A percentile compares a stretch with the other conserved stretches of the same genome.
These are phyloP conservation scores for Seriola dumerili DNA, from an alignment of 2,113 vertebrate genomes.

Conservation along the genomic window DNA sequence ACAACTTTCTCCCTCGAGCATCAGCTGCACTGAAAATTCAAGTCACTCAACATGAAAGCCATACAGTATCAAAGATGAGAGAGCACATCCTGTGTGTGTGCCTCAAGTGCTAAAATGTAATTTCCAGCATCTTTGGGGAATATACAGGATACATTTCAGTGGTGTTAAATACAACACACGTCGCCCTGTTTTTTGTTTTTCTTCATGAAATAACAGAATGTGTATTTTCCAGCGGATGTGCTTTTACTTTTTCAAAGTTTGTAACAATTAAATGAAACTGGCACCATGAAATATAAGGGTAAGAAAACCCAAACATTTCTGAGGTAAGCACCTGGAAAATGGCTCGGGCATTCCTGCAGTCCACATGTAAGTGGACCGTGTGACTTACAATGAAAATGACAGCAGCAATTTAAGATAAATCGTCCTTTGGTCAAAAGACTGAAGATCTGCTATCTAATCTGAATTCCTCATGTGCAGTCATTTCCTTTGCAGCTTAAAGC, in stretches of 20 bases:
- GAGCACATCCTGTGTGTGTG: neutral
- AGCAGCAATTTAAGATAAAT: constrained; percentile 25
- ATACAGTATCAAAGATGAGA: neutral
- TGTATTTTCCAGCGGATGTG: neutral
- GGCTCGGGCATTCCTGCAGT: neutral
- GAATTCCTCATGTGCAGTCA: too few species aligned
- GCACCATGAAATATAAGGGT: too few species aligned
- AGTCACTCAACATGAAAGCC: neutral
- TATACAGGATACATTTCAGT: neutral
- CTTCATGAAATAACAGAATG: neutral
- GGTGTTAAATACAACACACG: neutral
- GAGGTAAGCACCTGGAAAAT: too few species aligned
- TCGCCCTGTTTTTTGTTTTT: neutral
- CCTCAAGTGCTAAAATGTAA: neutral
- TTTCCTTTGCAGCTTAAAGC: neutral
- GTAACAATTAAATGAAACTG: too few species aligned
- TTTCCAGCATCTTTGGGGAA: neutral
- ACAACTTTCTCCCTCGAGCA: neutral
- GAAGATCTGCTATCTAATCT: constrained; percentile 23
- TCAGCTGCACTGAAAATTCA: neutral
- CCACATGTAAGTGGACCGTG: neutral
- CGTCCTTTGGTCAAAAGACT: neutral
- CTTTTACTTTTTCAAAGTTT: too few species aligned
- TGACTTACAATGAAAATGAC: constrained; percentile 26
- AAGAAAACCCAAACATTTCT: too few species aligned